Percentiles rank a stretch among this genome's conserved stretches.
These are phyloP conservation scores for Priocnemis perturbator DNA, from an alignment of 2,888 invertebrate genomes.

Conservation along the genomic window DNA sequence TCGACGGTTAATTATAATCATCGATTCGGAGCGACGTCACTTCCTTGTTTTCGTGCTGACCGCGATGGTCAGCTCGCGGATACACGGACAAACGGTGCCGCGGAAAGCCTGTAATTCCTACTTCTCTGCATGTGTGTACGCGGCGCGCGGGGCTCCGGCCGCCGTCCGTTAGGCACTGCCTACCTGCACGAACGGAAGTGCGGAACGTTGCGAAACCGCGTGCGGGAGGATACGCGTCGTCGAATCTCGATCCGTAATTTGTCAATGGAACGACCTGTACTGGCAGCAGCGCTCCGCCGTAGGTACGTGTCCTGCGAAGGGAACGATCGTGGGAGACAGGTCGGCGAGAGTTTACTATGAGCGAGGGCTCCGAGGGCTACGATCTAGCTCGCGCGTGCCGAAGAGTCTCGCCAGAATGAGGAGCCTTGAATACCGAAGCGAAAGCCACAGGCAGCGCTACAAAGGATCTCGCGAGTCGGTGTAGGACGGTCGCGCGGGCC, in stretches of 20 bases:
- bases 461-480: too few relatives aligned
- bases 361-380: too few relatives aligned
- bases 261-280: too few relatives aligned
- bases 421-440: too few relatives aligned
- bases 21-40: conserved; percentile 70
- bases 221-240: neutral
- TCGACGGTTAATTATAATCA: conserved; percentile 74
- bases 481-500: neutral
- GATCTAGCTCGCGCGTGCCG: too few relatives aligned
- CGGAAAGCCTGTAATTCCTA: conserved; percentile 43
- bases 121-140: neutral
- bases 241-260: too few relatives aligned
- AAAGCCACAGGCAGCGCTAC: too few relatives aligned
- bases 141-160: neutral
- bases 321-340: too few relatives aligned
- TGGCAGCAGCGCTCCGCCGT: too few relatives aligned
- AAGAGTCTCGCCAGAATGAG: too few relatives aligned
- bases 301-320: too few relatives aligned
- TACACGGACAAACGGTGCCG: conserved; percentile 39
- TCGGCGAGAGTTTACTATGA: too few relatives aligned
- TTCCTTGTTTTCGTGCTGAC: conserved; percentile 67
- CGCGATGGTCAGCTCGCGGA: conserved; percentile 42
- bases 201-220: neutral
- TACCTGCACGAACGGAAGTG: neutral
- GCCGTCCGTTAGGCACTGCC: conserved; percentile 6